Percentiles rank a stretch among this genome's conserved stretches.
These are phyloP conservation scores for Drosophila baimaii DNA, from an alignment of 1,140 invertebrate genomes.

Conservation along the genomic window DNA sequence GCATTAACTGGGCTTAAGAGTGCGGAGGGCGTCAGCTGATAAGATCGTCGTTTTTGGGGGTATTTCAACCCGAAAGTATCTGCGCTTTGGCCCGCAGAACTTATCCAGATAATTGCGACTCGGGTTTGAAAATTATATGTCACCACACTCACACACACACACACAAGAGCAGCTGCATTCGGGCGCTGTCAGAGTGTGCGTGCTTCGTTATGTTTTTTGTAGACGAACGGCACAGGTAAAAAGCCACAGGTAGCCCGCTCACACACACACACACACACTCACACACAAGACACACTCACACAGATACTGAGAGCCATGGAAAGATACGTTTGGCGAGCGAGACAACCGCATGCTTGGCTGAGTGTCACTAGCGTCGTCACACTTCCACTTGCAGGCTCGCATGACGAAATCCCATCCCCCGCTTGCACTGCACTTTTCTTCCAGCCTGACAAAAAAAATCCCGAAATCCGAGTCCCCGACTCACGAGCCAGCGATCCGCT, in stretches of 20 bases:
- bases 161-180: constrained; percentile 42
- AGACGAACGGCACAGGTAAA: constrained; percentile 67
- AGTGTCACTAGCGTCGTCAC: constrained; percentile 48
- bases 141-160: constrained; percentile 40
- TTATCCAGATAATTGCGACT: constrained; percentile 71
- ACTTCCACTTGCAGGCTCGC: constrained; percentile 34
- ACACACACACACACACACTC: constrained; percentile 22
- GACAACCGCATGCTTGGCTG: constrained; percentile 32
- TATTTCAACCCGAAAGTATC: constrained; percentile 8
- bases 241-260: constrained; percentile 65
- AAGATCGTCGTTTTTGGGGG: constrained; percentile 24
- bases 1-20: constrained; percentile 28
- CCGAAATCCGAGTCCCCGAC: constrained; percentile 34
- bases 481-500: constrained; percentile 9
- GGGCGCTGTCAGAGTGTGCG: constrained; percentile 25
- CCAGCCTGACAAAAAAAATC: background rate
- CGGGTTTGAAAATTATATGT: constrained; percentile 69
- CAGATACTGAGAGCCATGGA: constrained; percentile 20
- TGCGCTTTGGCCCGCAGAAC: constrained; percentile 26
- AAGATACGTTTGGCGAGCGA: constrained; percentile 42
- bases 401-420: constrained; percentile 71
- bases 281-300: constrained; percentile 17
- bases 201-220: constrained; percentile 52
- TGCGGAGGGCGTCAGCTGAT: constrained; percentile 20
- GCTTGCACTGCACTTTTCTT: constrained; percentile 54